These are phyloP conservation scores for Sarcophaga subvicina DNA, from an alignment of 2,888 invertebrate genomes.

Conservation along the genomic window DNA sequence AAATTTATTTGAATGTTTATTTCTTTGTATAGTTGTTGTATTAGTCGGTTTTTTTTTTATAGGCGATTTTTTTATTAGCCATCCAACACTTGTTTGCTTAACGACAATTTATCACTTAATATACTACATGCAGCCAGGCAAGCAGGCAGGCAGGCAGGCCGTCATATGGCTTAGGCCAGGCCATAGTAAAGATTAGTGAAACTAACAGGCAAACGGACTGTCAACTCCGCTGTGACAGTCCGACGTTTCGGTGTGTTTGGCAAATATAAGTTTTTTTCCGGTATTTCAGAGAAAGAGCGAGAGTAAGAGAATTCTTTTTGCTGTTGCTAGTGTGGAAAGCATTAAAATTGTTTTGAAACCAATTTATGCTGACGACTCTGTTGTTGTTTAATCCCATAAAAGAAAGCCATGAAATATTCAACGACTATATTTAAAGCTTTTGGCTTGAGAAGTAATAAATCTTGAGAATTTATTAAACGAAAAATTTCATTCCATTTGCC, in stretches of 20 bases:
- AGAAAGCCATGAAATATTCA: neutral
- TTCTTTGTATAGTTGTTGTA: neutral
- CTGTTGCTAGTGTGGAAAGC: too few species aligned
- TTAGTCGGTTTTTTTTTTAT: neutral
- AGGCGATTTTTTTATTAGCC: conserved; percentile 16
- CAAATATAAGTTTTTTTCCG: neutral
- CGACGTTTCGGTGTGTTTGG: neutral
- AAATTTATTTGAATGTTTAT: conserved; percentile 14
- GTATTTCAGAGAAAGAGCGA: too few species aligned
- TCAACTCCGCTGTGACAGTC: neutral
- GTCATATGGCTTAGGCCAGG: neutral
- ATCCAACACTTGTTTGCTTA: conserved; percentile 64
- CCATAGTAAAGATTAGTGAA: neutral
- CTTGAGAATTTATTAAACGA: conserved; percentile 66
- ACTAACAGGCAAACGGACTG: neutral
- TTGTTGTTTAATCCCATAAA: too few species aligned
- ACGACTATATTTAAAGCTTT: conserved; percentile 17
- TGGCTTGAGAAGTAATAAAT: conserved; percentile 62
- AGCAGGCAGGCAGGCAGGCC: neutral
- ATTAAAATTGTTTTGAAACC: neutral
- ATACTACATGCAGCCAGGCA: conserved; percentile 18
- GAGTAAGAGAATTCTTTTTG: too few species aligned
- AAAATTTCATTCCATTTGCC: conserved; percentile 52
- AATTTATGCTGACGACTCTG: neutral
- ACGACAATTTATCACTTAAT: conserved; percentile 67